Conservation (phyloP, 2,113 vertebrate genomes). For the Campylomormyrus numenius region DNA sequence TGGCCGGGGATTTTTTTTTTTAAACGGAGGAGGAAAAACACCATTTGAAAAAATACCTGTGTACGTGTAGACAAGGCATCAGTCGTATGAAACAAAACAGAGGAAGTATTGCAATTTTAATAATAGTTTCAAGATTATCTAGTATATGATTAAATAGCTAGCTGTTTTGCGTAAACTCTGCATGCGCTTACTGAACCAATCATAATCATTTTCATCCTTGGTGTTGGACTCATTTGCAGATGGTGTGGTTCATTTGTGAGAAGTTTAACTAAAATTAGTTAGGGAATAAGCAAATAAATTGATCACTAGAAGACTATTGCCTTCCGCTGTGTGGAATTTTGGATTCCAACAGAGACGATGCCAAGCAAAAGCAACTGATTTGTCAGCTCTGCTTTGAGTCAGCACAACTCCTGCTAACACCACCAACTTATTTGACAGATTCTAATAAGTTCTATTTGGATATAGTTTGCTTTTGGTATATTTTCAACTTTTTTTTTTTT, state of each 20-base stretch:
- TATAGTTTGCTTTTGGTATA: background rate
- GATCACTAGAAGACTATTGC: background rate
- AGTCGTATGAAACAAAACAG: background rate
- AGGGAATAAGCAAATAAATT: background rate
- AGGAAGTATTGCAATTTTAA: background rate
- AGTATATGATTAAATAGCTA: background rate
- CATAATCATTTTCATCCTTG: background rate
- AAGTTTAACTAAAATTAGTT: background rate
- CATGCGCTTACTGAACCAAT: background rate
- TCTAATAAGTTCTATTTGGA: background rate
- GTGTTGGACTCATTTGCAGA: background rate
- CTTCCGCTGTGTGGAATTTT: background rate
- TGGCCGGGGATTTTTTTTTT: too few relatives aligned
- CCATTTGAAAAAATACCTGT: too few relatives aligned
- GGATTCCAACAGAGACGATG: background rate
- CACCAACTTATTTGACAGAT: background rate
- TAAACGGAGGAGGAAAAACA: too few relatives aligned
- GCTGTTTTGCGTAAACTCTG: background rate
- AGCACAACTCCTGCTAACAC: background rate
- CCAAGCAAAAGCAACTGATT: background rate
- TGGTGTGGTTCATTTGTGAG: background rate
- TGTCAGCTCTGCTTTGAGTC: background rate
- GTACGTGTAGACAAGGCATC: background rate
- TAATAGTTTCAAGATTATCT: background rate
- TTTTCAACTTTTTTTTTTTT: background rate